Evolutionary conservation across 2,113 vertebrate genomes (phyloP).

Genomic region (Albula goreensis): DNA sequence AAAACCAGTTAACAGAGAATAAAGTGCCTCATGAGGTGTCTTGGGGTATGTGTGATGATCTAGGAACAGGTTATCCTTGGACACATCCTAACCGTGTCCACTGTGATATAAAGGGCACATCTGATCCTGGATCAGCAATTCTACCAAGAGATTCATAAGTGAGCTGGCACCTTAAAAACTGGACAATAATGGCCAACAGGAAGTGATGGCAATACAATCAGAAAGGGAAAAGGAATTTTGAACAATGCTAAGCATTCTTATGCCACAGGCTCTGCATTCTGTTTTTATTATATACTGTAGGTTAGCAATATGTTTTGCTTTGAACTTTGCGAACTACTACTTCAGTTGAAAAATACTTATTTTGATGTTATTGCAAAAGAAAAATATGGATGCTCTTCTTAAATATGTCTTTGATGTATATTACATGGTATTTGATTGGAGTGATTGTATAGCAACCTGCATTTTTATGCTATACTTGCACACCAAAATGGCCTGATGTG

Average conservation of each 20-base stretch:
- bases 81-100: no score
- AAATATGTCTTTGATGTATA: no score
- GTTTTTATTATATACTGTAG: not conserved
- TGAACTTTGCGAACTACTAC: not conserved
- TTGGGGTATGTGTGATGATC: no score
- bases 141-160: not conserved
- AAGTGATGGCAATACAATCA: not conserved
- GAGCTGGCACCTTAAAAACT: not conserved
- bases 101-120: no score
- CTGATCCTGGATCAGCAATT: no score
- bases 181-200: not conserved
- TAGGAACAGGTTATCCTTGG: no score
- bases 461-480: no score
- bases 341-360: no score
- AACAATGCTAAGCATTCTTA: not conserved
- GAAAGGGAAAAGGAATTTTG: not conserved
- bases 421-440: no score
- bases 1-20: conserved; percentile 12
- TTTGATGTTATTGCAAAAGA: no score
- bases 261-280: not conserved
- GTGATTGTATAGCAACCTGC: no score
- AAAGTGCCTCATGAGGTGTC: not conserved
- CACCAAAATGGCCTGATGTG: not conserved
- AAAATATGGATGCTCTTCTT: no score
- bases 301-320: not conserved